Evolutionary conservation across 2,888 invertebrate genomes (phyloP).

Genomic region (Agrochola macilenta): DNA sequence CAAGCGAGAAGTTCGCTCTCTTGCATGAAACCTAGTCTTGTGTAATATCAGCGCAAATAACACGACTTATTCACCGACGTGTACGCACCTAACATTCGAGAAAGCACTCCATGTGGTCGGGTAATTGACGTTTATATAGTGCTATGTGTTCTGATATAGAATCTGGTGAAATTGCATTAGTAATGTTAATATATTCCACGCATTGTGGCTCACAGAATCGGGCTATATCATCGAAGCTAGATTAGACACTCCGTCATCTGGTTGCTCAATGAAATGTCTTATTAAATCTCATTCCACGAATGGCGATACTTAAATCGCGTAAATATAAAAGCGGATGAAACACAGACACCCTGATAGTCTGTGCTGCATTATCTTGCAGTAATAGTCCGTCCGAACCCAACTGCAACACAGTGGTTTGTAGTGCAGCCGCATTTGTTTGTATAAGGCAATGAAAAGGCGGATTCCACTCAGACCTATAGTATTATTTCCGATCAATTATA

Average conservation of each 20-base stretch:
- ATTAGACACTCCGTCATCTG: neutral
- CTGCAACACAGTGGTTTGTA: too few species aligned
- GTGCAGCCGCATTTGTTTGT: too few species aligned
- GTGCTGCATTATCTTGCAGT: too few species aligned
- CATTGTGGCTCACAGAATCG: neutral
- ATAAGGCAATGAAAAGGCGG: too few species aligned
- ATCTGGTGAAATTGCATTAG: slow-evolving; percentile 43
- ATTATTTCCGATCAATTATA: too few species aligned
- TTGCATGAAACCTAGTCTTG: neutral
- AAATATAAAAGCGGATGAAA: too few species aligned
- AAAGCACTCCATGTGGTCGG: slow-evolving; percentile 11
- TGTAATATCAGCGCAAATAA: neutral
- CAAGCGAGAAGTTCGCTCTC: neutral
- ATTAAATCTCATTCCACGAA: neutral
- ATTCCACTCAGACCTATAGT: too few species aligned
- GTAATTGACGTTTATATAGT: slow-evolving; percentile 29
- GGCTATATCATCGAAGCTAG: neutral
- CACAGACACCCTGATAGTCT: too few species aligned
- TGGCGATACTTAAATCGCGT: neutral
- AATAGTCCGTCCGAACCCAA: too few species aligned
- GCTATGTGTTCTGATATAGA: slow-evolving; percentile 24
- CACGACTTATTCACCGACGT: neutral
- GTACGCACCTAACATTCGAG: slow-evolving; percentile 2
- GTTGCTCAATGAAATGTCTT: neutral
- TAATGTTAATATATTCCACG: slow-evolving; percentile 42